Conservation (phyloP, 2,113 vertebrate species). For the Megaceryle torquata region DNA sequence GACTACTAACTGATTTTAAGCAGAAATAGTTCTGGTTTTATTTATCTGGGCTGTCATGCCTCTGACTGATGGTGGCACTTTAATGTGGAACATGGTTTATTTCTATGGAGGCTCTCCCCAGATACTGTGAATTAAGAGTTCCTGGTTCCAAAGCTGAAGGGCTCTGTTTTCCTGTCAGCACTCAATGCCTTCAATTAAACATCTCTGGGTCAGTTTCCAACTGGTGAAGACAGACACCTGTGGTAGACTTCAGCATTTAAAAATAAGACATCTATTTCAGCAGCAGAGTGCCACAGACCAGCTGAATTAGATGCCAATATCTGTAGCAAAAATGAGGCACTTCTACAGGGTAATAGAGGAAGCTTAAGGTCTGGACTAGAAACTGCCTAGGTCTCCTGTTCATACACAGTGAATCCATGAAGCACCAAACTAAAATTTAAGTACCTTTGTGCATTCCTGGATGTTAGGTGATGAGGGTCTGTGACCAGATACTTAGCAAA, state of each 20-base stretch:
- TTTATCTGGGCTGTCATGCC: neutral
- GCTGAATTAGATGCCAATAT: neutral
- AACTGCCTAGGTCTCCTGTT: neutral
- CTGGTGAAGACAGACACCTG: neutral
- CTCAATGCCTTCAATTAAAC: neutral
- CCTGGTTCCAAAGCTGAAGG: neutral
- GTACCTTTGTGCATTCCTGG: neutral
- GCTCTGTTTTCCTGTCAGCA: neutral
- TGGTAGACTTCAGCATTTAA: neutral
- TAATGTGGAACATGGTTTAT: neutral
- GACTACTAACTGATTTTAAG: neutral
- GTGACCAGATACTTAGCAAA: neutral
- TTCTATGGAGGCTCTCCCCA: neutral
- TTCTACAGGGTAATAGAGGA: neutral
- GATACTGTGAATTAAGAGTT: neutral
- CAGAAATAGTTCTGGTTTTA: neutral
- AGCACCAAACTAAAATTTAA: neutral
- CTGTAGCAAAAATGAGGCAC: neutral
- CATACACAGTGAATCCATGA: neutral
- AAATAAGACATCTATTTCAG: neutral
- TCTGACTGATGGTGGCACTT: neutral
- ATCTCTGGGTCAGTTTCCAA: neutral
- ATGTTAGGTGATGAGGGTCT: neutral
- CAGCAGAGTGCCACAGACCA: neutral
- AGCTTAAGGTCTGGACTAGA: neutral